phyloP scores from a whole-genome alignment of 2,113 vertebrate genomes.

The Festucalex cinctus region DNA sequence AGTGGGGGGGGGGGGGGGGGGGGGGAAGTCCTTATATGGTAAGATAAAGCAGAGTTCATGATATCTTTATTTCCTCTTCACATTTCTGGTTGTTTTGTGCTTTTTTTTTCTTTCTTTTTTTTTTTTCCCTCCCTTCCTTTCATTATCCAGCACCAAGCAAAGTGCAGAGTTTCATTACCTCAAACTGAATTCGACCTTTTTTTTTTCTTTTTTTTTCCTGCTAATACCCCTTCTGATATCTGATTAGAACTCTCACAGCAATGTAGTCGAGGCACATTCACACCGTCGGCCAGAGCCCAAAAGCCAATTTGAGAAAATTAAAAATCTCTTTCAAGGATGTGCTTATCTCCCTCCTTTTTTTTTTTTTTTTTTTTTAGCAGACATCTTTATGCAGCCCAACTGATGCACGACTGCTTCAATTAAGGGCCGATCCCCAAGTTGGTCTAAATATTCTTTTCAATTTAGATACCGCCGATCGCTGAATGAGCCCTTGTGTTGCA shows the following conservation, averaged over 20 bases:
- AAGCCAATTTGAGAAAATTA: conserved; percentile 65
- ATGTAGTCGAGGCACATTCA: conserved; percentile 18
- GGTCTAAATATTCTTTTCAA: conserved; percentile 70
- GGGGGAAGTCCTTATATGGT: too few relatives aligned
- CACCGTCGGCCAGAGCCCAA: conserved; percentile 39
- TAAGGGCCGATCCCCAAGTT: conserved; percentile 63
- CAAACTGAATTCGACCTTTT: conserved; percentile 43
- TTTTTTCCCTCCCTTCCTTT: too few relatives aligned
- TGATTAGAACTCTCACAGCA: conserved; percentile 49
- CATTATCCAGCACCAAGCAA: conserved; percentile 37
- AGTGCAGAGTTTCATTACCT: conserved; percentile 46
- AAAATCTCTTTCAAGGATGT: conserved; percentile 58
- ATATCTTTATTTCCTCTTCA: neutral
- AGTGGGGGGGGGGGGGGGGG: too few relatives aligned
- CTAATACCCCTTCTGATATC: conserved; percentile 61
- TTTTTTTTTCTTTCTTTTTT: conserved; percentile 3
- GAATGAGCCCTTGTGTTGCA: conserved; percentile 38
- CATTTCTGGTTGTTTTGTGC: neutral
- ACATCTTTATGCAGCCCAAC: conserved; percentile 64
- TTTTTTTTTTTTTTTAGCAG: too few relatives aligned
- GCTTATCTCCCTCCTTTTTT: conserved; percentile 56
- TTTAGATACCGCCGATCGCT: conserved; percentile 59
- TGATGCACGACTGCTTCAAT: conserved; percentile 68
- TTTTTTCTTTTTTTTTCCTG: too few relatives aligned
- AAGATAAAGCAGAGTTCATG: neutral